Evolutionary conservation across 2,113 vertebrate species (phyloP), one percentile per base, ranked within the genome.

Genomic region (Gymnogyps californianus): DNA sequence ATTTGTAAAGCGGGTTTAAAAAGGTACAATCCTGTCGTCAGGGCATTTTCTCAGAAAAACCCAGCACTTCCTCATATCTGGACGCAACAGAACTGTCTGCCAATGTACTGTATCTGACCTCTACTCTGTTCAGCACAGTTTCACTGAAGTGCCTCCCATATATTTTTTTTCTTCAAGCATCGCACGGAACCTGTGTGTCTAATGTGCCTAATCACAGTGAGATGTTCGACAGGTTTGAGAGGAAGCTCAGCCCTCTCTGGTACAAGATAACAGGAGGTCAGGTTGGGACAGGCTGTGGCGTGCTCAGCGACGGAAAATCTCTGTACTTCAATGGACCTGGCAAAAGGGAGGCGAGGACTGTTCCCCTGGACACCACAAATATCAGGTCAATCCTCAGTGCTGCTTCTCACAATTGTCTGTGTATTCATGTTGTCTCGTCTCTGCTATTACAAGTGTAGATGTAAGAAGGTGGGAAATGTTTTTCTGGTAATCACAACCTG

Each of bases 201-300:
- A 98, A 98, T 46, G 96, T 98, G 64, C 98, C 99, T 74, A 99
- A 99, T 89, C 98, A 99, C 94, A 98, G 98, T 67, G 99, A 99
- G 98, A 99, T 99, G 98, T 98, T 98, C 7, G 99, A 99, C 97
- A 98, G 99, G 80, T 99, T 99, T 97, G 99, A 99, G 97, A 99
- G 99, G 79, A 99, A 99, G 97, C 98, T 99, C 79, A 99, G 99
- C 93, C 99, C 99, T 10, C 99, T 99, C 65, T 99, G 99, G 99
- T 98, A 99, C 97, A 98, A 98, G 97, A 98, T 99, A 74, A 99
- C 98, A 12, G 99, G 99, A 58, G 99, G 99, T 79, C 99, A 99
- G 94, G 98, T 99, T 36, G 99, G 99, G 80, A 98, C 98, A 1
- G 99, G 99, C 89, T 99, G 99, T 91, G 99, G 99, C 9, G 98